Base-by-base conservation (phyloP, 2,888 invertebrate species). In the Digitonthophagus gazella region DNA sequence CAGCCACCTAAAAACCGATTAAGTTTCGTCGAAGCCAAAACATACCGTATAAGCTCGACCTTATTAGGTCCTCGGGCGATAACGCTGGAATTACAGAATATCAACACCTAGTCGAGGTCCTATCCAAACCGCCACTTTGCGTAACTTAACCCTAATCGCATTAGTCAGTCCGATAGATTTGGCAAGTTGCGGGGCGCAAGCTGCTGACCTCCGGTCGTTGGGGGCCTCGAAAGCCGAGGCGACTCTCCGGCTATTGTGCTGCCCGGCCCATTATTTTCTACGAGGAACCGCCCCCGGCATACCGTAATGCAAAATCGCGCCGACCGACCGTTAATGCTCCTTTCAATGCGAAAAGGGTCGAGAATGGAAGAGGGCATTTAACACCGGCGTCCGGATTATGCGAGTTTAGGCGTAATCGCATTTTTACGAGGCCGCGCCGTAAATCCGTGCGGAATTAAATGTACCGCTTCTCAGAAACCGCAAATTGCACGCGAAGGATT, bases 131-230 rank as follows among this genome's bases (percentile, higher is more conserved):
- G 65, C 15, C 28, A 28, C 28, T 72, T 58, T 70, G 64, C 68
- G 70, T 72, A 72, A 72, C 68, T 72, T 69, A 67, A 70, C 66
- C 70, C 71, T 72, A 72, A 72, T 72, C 71, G 67, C 54, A 69
- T 72, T 70, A 72, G 61, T 61, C 70, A 71, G 72, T 72, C 71
- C 71, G 69, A 68, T 68, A 71, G 71, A 68, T 65, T 65, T 67
- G 67, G 65, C 69, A 58, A 61, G 65, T 71, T 71, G 70, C 72
- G 70, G 71, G 55, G 44, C 56, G 22, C 54, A 54, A 65, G 44
- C 65, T 65, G 65, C 15, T 14, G 58, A 65, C 69, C 69, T 66
- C 68, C 66, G 56, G 54, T 66, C 22, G 28, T 6, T 44, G 6
- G 28, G 28, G 28, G 6, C 28, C 28, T 44, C 28, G 28, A 44